phyloP scores from a whole-genome alignment of 2,888 invertebrate genomes.

The Thysanoteuthis rhombus region DNA sequence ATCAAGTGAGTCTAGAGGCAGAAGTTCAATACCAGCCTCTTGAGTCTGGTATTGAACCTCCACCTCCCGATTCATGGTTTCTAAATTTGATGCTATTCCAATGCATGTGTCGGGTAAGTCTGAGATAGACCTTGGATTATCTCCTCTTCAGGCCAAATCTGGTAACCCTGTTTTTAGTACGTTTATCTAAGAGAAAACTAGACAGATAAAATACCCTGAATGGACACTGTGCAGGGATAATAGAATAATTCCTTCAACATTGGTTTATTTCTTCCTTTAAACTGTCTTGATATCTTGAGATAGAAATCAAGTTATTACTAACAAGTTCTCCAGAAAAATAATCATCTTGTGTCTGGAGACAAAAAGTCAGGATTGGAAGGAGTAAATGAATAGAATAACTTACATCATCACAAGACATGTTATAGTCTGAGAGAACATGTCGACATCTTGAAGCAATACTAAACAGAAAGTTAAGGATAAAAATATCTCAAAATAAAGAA shows the following conservation, averaged over 20 bases:
- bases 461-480: constrained; percentile 15
- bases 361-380: background rate
- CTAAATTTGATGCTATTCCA: too few species aligned
- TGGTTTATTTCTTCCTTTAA: background rate
- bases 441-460: constrained; percentile 88
- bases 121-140: too few species aligned
- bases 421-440: constrained; percentile 90
- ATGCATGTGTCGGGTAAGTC: too few species aligned
- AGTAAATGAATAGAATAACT: constrained; percentile 50
- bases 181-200: too few species aligned
- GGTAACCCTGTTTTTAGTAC: too few species aligned
- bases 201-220: background rate
- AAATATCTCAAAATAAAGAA: background rate
- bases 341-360: background rate
- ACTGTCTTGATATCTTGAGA: background rate
- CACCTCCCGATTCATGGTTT: too few species aligned
- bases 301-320: background rate
- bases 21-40: too few species aligned
- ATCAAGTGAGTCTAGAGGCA: too few species aligned
- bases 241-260: background rate
- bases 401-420: constrained; percentile 95
- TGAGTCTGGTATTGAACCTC: too few species aligned
- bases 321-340: background rate
- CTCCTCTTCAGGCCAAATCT: too few species aligned
- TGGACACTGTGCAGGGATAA: too few species aligned